Conservation (phyloP, 2,797 vertebrate genomes). For the Gymnothorax reevesii region DNA sequence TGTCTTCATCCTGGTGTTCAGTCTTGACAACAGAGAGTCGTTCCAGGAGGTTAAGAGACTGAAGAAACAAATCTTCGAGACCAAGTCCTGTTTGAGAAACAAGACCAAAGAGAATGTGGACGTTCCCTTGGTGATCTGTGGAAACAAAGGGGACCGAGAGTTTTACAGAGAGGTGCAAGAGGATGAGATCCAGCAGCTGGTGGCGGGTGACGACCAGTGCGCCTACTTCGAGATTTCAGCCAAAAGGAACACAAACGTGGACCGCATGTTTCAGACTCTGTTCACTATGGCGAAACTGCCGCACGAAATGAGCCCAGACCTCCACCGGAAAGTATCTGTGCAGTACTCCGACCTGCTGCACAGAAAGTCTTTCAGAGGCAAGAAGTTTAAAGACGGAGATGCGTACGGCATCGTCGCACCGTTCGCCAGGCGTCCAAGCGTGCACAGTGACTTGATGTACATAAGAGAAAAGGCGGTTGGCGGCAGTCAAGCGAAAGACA, state of each 20-base stretch:
- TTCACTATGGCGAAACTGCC: constrained; percentile 93
- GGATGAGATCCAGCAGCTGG: constrained; percentile 86
- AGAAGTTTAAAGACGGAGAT: constrained; percentile 81
- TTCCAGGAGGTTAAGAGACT: constrained; percentile 93
- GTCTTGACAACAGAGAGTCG: constrained; percentile 92
- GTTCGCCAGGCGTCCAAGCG: constrained; percentile 91
- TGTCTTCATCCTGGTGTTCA: constrained; percentile 95
- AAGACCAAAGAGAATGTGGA: constrained; percentile 92
- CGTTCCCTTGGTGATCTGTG: constrained; percentile 93
- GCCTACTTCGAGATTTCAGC: constrained; percentile 97
- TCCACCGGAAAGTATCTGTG: constrained; percentile 90
- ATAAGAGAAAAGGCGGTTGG: constrained; percentile 90
- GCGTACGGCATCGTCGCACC: constrained; percentile 91
- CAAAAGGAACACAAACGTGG: constrained; percentile 92
- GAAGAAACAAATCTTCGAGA: constrained; percentile 93
- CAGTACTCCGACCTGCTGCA: constrained; percentile 91
- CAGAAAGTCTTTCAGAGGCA: constrained; percentile 82
- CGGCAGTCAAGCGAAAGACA: constrained; percentile 82
- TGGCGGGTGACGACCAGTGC: constrained; percentile 84
- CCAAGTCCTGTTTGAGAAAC: constrained; percentile 93
- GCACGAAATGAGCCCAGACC: constrained; percentile 95
- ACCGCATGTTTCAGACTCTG: constrained; percentile 93
- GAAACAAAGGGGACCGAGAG: constrained; percentile 92
- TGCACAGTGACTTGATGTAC: constrained; percentile 97
- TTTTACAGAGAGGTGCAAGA: constrained; percentile 86